Evolutionary conservation across 2,888 invertebrate genomes (phyloP).

Genomic region (Cephus pulcher): DNA sequence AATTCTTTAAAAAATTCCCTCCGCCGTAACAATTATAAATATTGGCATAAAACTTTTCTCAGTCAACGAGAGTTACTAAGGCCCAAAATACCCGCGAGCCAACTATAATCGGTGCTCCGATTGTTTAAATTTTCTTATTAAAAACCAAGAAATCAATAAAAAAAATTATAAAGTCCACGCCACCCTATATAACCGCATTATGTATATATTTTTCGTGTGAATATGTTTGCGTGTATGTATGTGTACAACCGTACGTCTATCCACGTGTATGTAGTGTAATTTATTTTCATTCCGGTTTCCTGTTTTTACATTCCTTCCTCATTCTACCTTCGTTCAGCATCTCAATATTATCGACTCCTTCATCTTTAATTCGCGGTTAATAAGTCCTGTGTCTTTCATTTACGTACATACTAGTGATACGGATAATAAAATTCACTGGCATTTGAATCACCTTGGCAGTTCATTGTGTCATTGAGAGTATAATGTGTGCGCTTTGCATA

Average conservation of each 20-base stretch:
- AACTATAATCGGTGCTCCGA: not conserved
- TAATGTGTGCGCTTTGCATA: slow-evolving; percentile 60
- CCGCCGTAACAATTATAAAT: not conserved
- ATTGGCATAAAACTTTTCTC: not conserved
- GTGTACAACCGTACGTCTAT: slow-evolving; percentile 16
- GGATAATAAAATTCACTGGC: slow-evolving; percentile 66
- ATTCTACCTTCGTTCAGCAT: not conserved
- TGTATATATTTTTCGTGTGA: slow-evolving; percentile 10
- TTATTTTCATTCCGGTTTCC: not conserved
- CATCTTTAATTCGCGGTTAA: slow-evolving; percentile 15
- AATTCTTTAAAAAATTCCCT: not conserved
- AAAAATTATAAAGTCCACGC: not conserved
- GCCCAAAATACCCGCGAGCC: not conserved
- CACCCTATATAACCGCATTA: slow-evolving; percentile 10
- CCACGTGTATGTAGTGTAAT: slow-evolving; percentile 26
- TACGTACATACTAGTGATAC: slow-evolving; percentile 60
- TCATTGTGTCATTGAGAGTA: slow-evolving; percentile 61
- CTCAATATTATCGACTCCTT: slow-evolving; percentile 25
- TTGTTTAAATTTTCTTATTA: not conserved
- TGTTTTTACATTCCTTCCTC: not conserved
- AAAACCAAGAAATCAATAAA: not conserved
- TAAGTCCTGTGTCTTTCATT: not conserved
- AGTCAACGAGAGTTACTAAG: not conserved
- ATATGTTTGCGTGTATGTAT: slow-evolving; percentile 32
- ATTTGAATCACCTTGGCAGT: slow-evolving; percentile 66